Conservation (phyloP, 1,140 invertebrate genomes). For the Elymnias hypermnestra region DNA sequence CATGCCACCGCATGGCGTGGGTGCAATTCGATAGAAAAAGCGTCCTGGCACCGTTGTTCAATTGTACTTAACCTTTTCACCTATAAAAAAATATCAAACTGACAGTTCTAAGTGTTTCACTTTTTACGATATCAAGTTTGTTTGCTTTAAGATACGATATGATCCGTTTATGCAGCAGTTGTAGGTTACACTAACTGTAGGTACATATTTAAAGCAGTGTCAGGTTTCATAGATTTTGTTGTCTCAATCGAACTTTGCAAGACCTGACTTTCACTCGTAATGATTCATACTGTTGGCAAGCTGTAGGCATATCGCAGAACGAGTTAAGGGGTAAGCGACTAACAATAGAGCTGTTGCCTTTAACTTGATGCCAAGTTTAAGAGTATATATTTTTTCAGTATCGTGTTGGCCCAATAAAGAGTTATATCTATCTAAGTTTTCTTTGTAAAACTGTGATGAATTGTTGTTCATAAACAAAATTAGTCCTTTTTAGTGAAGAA, state of each 20-base stretch:
- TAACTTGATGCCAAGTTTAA: too few species aligned
- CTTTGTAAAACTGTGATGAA: too few species aligned
- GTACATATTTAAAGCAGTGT: constrained; percentile 33
- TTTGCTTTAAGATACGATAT: constrained; percentile 36
- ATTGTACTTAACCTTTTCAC: constrained; percentile 46
- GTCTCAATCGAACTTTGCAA: constrained; percentile 48
- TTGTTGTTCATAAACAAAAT: too few species aligned
- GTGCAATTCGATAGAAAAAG: constrained; percentile 37
- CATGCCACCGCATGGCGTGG: constrained; percentile 22
- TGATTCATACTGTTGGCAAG: constrained; percentile 43
- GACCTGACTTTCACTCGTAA: constrained; percentile 48
- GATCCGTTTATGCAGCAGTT: constrained; percentile 20
- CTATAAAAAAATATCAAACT: constrained; percentile 29
- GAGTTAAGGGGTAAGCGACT: constrained; percentile 1
- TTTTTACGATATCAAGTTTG: constrained; percentile 39
- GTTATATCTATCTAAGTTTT: too few species aligned
- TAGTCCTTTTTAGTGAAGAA: too few species aligned
- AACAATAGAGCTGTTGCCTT: background rate
- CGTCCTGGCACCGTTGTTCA: constrained; percentile 28
- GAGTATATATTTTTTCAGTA: too few species aligned
- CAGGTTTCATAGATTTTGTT: constrained; percentile 53
- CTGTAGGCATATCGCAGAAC: constrained; percentile 21
- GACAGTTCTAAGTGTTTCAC: constrained; percentile 28
- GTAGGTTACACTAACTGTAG: constrained; percentile 15
- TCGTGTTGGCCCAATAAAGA: too few species aligned